Evolutionary conservation across 2,888 invertebrate genomes (phyloP).

Genomic region (Caradrina kadenii): DNA sequence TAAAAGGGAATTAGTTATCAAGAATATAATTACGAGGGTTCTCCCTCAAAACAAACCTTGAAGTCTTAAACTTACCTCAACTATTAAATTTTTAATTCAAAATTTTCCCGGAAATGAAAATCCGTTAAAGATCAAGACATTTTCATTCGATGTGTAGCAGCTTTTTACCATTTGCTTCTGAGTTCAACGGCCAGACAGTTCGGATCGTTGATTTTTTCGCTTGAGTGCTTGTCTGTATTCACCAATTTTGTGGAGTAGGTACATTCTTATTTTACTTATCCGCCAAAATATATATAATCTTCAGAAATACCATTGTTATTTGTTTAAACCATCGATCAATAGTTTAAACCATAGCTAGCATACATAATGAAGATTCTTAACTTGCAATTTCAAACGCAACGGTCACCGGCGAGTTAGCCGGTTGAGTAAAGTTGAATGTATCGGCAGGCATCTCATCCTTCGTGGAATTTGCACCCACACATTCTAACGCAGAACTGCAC

Average conservation of each 20-base stretch:
- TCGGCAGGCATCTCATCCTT: constrained; percentile 84
- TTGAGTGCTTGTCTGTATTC: constrained; percentile 70
- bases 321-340: not conserved
- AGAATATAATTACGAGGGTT: not conserved
- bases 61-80: constrained; percentile 7
- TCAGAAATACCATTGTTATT: constrained; percentile 28
- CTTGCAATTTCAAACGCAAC: constrained; percentile 76
- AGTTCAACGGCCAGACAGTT: constrained; percentile 84
- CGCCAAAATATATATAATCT: constrained; percentile 15
- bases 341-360: not conserved
- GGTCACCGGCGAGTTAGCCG: constrained; percentile 71
- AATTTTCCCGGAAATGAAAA: constrained; percentile 39
- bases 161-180: constrained; percentile 65
- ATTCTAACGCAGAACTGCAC: constrained; percentile 73
- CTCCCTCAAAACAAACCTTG: not conserved
- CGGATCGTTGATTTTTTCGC: constrained; percentile 77
- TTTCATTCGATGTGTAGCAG: constrained; percentile 51
- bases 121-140: constrained; percentile 40
- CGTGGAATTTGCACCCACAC: constrained; percentile 88
- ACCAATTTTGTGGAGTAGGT: constrained; percentile 46
- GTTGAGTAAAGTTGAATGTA: constrained; percentile 80
- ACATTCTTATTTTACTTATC: constrained; percentile 41
- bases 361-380: constrained; percentile 25
- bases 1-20: not conserved
- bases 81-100: constrained; percentile 24